Conservation (phyloP, 2,113 vertebrate species). For the Butorides virescens region DNA sequence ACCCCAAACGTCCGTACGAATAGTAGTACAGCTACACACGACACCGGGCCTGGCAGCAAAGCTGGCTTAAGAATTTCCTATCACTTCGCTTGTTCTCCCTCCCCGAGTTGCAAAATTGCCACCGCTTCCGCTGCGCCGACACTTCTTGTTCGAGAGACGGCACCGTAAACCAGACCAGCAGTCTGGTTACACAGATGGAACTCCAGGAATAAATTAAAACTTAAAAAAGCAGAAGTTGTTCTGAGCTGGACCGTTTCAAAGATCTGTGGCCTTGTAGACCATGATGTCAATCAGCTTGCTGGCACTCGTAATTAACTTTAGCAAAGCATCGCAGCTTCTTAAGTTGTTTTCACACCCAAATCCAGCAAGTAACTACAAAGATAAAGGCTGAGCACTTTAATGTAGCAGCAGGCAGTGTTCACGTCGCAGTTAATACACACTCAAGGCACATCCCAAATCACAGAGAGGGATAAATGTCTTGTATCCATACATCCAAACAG, state of each 20-base stretch:
- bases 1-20: fast-evolving
- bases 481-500: neutral
- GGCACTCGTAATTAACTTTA: neutral
- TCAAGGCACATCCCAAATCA: neutral
- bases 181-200: neutral
- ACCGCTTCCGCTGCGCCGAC: fast-evolving
- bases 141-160: fast-evolving
- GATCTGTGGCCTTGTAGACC: neutral
- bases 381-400: neutral
- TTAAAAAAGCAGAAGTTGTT: neutral
- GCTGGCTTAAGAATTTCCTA: fast-evolving
- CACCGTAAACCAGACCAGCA: neutral
- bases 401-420: neutral
- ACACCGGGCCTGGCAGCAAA: neutral
- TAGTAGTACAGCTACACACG: fast-evolving
- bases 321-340: neutral
- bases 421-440: fast-evolving
- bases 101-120: neutral
- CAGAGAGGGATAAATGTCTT: neutral
- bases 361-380: neutral
- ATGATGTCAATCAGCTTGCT: neutral
- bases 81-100: neutral
- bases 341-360: neutral
- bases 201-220: neutral
- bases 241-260: neutral